phyloP scores from a whole-genome alignment of 2,797 vertebrate genomes.

The Amniataba percoides region DNA sequence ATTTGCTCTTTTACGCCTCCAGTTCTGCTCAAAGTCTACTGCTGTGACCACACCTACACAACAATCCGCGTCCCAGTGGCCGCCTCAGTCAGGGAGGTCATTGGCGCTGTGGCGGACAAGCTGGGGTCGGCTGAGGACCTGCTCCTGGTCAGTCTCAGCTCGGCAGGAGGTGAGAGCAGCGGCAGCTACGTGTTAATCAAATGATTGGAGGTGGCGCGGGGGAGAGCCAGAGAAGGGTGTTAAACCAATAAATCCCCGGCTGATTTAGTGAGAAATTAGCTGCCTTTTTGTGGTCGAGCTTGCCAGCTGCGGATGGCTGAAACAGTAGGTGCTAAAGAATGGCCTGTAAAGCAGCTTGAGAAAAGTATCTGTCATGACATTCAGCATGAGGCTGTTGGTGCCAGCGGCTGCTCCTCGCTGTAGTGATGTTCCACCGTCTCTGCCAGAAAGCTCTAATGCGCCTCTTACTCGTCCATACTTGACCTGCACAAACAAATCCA shows the following conservation, averaged over 20 bases:
- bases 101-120: conserved; percentile 93
- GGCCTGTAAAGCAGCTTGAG: conserved; percentile 28
- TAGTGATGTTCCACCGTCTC: conserved; percentile 29
- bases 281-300: conserved; percentile 14
- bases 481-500: conserved; percentile 42
- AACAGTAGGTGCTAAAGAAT: conserved; percentile 17
- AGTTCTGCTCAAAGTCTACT: conserved; percentile 99
- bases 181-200: conserved; percentile 62
- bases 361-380: conserved; percentile 25
- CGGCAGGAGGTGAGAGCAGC: conserved; percentile 92
- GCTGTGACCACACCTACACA: conserved; percentile 96
- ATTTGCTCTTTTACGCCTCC: conserved; percentile 50
- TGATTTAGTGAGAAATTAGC: conserved; percentile 51
- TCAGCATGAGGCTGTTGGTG: conserved; percentile 38
- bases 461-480: conserved; percentile 32
- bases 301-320: conserved; percentile 17
- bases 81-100: conserved; percentile 93
- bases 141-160: conserved; percentile 94
- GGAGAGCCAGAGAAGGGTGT: conserved; percentile 8
- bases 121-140: conserved; percentile 94
- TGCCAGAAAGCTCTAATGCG: conserved; percentile 39
- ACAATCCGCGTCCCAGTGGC: conserved; percentile 94
- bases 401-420: conserved; percentile 10
- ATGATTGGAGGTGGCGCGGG: conserved; percentile 8
- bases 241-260: conserved; percentile 23